Evolutionary conservation across 2,113 vertebrate species (phyloP).

Genomic region (Holacanthus passer): DNA sequence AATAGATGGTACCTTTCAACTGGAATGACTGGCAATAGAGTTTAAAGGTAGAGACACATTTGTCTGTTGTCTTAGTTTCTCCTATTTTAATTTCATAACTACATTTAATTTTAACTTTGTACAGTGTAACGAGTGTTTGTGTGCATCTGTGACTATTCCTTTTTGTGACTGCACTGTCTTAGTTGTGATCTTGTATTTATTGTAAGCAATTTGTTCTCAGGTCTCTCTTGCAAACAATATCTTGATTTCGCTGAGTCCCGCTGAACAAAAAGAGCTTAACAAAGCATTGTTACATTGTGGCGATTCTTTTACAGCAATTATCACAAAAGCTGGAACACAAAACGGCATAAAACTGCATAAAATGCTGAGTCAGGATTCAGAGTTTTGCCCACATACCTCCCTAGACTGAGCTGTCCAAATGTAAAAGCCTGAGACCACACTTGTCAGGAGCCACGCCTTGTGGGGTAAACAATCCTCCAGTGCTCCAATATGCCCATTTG

Average conservation of each 20-base stretch:
- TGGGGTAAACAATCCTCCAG: slow-evolving; percentile 26
- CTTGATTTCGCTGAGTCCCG: neutral
- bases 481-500: slow-evolving; percentile 15
- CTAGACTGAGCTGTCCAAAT: neutral
- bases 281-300: neutral
- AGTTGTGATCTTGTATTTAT: neutral
- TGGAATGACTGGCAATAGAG: neutral
- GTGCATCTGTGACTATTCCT: neutral
- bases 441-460: slow-evolving; percentile 32
- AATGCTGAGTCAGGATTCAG: neutral
- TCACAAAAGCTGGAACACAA: neutral
- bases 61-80: neutral
- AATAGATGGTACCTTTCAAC: neutral
- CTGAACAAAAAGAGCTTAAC: neutral
- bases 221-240: neutral
- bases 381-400: neutral
- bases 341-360: neutral
- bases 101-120: no score
- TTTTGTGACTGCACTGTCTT: neutral
- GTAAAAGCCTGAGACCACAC: slow-evolving; percentile 1
- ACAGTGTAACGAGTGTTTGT: neutral
- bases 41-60: neutral
- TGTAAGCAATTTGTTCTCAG: neutral
- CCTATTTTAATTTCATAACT: no score
- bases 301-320: neutral